Evolutionary conservation across 2,888 invertebrate genomes (phyloP).

Genomic region (Maniola hyperantus): DNA sequence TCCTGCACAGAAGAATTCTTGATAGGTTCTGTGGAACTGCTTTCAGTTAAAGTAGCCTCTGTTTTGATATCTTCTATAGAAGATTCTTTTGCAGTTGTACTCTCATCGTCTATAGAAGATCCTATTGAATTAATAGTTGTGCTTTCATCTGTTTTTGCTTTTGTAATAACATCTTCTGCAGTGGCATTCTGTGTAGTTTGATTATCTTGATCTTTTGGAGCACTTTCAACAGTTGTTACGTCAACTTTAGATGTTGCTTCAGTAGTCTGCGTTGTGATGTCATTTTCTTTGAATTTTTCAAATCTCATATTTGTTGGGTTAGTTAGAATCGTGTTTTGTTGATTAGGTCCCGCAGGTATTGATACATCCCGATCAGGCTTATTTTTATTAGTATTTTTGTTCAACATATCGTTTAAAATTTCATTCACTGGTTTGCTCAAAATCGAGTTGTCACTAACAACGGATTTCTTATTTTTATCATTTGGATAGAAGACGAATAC

Average conservation of each 20-base stretch:
- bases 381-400: background rate
- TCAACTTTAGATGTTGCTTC: background rate
- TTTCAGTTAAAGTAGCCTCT: background rate
- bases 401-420: conserved; percentile 3
- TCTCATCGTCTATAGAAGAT: background rate
- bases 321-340: background rate
- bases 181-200: background rate
- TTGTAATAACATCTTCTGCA: background rate
- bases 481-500: conserved; percentile 58
- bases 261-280: background rate
- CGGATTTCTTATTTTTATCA: conserved; percentile 23
- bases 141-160: background rate
- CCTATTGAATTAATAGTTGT: background rate
- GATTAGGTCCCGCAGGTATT: background rate
- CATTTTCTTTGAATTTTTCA: background rate
- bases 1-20: background rate
- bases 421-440: conserved; percentile 9
- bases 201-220: background rate
- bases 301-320: background rate
- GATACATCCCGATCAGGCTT: background rate
- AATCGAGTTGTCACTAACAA: conserved; percentile 8
- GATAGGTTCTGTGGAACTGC: background rate
- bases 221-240: background rate
- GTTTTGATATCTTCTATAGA: background rate
- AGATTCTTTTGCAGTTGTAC: background rate